Base-by-base conservation (phyloP, 2,113 vertebrate genomes). In the Geothlypis trichas region DNA sequence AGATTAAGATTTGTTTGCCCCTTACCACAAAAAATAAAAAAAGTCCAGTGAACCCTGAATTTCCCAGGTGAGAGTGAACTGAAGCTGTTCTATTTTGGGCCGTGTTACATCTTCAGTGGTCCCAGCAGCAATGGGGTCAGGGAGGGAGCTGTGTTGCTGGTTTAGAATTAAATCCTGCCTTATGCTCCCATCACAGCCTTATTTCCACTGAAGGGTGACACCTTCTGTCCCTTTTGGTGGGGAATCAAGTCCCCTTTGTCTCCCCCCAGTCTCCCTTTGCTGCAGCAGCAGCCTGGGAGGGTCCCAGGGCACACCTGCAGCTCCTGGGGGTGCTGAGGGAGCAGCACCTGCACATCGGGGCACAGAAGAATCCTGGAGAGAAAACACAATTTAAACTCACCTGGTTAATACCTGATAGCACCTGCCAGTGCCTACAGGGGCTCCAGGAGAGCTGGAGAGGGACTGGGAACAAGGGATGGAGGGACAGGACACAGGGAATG, bases 1-100 rank as follows among this genome's bases (percentile, higher is more conserved):
- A 97, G 95, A 96, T 97, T 96, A 95, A 96, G 94, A 96, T 96
- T 97, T 96, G 94, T 97, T 97, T 97, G 73, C 89, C 91, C 87
- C 94, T 97, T 93, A 81, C 88, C 92, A 94, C 0, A 0, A 93
- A 97, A 97, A 96, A 94, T 91, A 93, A 94, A 94, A 91, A 65
- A 71, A 42, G 28, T 52, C 78, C 74, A 73, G 62, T 71, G 84
- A 91, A 84, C 84, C 87, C 89, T 88, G 92, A 89, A 66, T 93
- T 96, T 96, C 67, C 31, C 44, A 79, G 42, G 15, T 9, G 4
- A 41, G 51, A 54, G 85, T 15, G 54, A 91, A 74, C 46, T 75
- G 95, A 57, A 85, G 44, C 33, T 41, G 72, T 24, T 94, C 41
- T 4, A n/a, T 65, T 96, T 79, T 65, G 19, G 79, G 83, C 72